Evolutionary conservation across 2,113 vertebrate species (phyloP).

Genomic region (Acrocephalus arundinaceus): DNA sequence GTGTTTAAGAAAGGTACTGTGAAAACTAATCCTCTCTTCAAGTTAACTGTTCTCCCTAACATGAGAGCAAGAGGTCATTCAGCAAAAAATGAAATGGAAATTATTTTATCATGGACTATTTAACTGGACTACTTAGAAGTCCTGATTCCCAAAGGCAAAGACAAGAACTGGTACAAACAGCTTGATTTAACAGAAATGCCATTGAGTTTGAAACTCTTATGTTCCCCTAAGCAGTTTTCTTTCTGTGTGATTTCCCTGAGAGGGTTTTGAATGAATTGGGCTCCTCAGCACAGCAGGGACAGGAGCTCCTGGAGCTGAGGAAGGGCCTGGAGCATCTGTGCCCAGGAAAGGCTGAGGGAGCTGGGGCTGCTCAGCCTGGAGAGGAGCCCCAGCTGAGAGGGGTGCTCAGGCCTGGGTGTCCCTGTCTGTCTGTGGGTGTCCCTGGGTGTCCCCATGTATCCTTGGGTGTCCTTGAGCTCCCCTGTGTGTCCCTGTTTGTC

Average conservation of each 20-base stretch:
- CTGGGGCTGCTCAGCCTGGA: background rate
- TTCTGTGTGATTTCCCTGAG: background rate
- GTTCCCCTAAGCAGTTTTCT: background rate
- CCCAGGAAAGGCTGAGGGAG: background rate
- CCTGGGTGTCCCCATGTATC: accelerated
- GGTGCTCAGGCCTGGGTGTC: background rate
- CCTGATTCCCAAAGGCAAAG: background rate
- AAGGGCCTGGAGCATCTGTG: background rate
- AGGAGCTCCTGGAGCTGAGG: background rate
- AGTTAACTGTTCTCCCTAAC: background rate
- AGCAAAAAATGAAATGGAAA: background rate
- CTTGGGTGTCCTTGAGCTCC: background rate
- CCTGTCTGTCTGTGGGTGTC: accelerated
- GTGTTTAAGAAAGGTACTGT: conserved; percentile 37
- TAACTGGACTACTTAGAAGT: background rate
- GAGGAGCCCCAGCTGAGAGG: background rate
- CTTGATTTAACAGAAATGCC: background rate
- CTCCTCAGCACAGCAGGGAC: background rate
- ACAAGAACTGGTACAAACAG: background rate
- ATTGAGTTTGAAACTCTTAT: background rate
- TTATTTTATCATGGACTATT: background rate
- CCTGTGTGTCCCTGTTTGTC: background rate
- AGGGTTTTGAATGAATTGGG: background rate
- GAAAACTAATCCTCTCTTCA: conserved; percentile 8
- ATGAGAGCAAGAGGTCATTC: background rate